Evolutionary conservation across 2,797 vertebrate genomes (phyloP).

Genomic region (Paedocypris micromegethes): DNA sequence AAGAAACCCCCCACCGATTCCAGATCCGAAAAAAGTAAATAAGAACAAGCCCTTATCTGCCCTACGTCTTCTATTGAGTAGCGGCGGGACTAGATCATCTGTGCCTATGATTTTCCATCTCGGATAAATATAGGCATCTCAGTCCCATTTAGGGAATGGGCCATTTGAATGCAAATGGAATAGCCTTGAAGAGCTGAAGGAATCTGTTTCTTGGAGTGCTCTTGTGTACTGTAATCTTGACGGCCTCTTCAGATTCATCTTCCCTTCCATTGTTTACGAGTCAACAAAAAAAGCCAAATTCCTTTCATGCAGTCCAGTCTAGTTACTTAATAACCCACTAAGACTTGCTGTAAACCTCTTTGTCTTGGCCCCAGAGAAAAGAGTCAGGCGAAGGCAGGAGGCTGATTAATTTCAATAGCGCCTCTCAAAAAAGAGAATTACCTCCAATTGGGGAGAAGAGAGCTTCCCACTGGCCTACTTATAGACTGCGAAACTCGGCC

Average conservation of each 20-base stretch:
- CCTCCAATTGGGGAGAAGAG: conserved; percentile 56
- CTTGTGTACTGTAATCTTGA: conserved; percentile 33
- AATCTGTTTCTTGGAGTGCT: conserved; percentile 17
- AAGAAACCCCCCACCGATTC: conserved; percentile 5
- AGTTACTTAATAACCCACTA: conserved; percentile 46
- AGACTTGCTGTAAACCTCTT: conserved; percentile 41
- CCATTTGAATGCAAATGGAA: conserved; percentile 16
- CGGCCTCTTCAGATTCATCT: conserved; percentile 32
- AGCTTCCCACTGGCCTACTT: conserved; percentile 36
- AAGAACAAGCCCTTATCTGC: too few relatives aligned
- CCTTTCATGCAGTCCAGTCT: conserved; percentile 33
- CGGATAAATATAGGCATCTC: conserved; percentile 3
- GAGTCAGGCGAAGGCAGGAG: conserved; percentile 17
- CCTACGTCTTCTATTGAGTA: too few relatives aligned
- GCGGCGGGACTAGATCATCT: background rate
- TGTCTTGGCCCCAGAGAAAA: conserved; percentile 32
- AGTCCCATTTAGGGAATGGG: background rate
- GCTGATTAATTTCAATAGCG: conserved; percentile 67
- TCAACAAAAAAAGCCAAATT: conserved; percentile 39
- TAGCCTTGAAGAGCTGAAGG: conserved; percentile 26
- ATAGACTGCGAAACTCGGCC: conserved; percentile 48
- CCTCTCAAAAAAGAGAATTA: conserved; percentile 60
- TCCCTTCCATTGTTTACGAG: conserved; percentile 30
- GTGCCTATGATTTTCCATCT: background rate
- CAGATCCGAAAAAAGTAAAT: too few relatives aligned